phyloP scores from a whole-genome alignment of 1,140 invertebrate genomes.

The Atta colombica region DNA sequence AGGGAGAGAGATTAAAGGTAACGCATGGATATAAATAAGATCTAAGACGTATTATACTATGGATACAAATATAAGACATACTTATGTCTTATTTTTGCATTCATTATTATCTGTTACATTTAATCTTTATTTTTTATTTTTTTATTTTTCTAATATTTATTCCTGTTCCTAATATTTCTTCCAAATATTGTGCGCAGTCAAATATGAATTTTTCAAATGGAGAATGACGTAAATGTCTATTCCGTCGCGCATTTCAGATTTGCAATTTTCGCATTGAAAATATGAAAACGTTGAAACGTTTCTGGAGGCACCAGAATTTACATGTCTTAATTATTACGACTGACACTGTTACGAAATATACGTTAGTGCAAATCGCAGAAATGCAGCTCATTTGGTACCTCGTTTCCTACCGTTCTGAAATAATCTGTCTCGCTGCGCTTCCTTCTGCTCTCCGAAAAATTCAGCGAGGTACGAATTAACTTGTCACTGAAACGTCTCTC shows the following conservation, averaged over 20 bases:
- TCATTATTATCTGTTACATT: too few species aligned
- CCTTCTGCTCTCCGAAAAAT: not conserved
- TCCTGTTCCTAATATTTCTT: too few species aligned
- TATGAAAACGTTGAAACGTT: not conserved
- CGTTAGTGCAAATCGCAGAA: slow-evolving; percentile 31
- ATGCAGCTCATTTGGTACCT: not conserved
- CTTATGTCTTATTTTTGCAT: too few species aligned
- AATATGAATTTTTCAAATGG: not conserved
- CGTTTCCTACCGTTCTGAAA: slow-evolving; percentile 25
- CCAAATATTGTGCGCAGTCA: too few species aligned
- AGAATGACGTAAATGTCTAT: not conserved
- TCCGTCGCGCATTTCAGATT: not conserved
- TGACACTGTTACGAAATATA: not conserved
- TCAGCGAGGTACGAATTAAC: slow-evolving; percentile 35
- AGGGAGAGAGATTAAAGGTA: too few species aligned
- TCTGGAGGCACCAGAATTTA: not conserved
- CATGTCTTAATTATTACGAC: not conserved
- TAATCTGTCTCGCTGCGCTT: slow-evolving; percentile 9
- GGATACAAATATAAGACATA: too few species aligned
- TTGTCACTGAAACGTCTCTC: not conserved
- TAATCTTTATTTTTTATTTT: too few species aligned
- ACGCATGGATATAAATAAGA: too few species aligned
- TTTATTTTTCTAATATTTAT: too few species aligned
- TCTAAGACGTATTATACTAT: too few species aligned
- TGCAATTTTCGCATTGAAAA: not conserved